Conservation (phyloP, 2,113 vertebrate genomes). For the Notiomystis cincta region DNA sequence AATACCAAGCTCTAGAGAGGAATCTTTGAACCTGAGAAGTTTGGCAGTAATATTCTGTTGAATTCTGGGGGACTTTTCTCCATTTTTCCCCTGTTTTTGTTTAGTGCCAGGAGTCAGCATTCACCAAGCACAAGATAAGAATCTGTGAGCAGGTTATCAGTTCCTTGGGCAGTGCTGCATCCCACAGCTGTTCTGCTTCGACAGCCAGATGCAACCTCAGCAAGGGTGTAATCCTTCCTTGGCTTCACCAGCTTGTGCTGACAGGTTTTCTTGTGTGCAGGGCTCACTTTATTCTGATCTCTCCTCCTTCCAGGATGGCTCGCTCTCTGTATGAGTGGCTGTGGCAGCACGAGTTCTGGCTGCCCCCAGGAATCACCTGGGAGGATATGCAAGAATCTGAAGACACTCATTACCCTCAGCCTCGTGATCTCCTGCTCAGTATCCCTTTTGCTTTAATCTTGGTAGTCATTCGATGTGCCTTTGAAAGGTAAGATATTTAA, state of each 20-base stretch:
- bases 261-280: not conserved
- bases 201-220: not conserved
- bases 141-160: not conserved
- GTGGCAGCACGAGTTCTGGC: constrained; percentile 84
- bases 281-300: not conserved
- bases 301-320: constrained; percentile 75
- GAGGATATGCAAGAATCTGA: constrained; percentile 75
- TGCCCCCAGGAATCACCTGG: constrained; percentile 84
- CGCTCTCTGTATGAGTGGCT: constrained; percentile 80
- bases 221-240: not conserved
- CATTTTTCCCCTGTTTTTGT: not conserved
- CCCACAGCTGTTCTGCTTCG: not conserved
- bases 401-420: constrained; percentile 70
- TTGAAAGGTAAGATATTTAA: constrained; percentile 81
- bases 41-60: not conserved
- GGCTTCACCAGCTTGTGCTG: not conserved
- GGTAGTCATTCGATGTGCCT: constrained; percentile 73
- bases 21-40: not conserved
- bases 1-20: not conserved
- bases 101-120: not conserved
- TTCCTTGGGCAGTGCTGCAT: not conserved
- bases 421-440: constrained; percentile 77
- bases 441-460: constrained; percentile 81
- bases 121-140: not conserved
- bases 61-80: not conserved